phyloP scores from a whole-genome alignment of 1,140 invertebrate genomes.

The Euglossa dilemma region DNA sequence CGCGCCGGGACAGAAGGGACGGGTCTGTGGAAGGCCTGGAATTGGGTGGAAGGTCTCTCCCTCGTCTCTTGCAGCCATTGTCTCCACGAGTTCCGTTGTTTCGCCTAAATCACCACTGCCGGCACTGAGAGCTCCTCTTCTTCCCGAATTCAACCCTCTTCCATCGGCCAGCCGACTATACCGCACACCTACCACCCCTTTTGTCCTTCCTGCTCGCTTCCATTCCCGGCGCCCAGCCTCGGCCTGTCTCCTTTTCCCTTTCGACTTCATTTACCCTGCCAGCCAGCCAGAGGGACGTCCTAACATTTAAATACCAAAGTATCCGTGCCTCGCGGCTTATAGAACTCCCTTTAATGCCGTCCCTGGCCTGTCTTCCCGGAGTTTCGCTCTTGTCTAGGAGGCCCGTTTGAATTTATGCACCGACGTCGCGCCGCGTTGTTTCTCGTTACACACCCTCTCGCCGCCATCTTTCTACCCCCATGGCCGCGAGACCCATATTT shows the following conservation, averaged over 20 bases:
- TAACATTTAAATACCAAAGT: conserved; percentile 79
- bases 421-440: conserved; percentile 40
- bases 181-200: conserved; percentile 15
- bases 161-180: conserved; percentile 42
- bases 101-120: conserved; percentile 66
- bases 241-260: conserved; percentile 1
- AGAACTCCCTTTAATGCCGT: conserved; percentile 69
- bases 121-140: conserved; percentile 52
- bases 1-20: neutral
- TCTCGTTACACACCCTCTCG: conserved; percentile 22
- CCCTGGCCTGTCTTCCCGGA: conserved; percentile 46
- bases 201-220: conserved; percentile 13
- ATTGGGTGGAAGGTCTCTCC: conserved; percentile 25
- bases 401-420: conserved; percentile 47
- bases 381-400: conserved; percentile 32
- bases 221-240: neutral
- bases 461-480: conserved; percentile 55
- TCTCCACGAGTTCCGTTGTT: conserved; percentile 68
- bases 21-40: neutral
- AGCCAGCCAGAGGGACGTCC: conserved; percentile 32
- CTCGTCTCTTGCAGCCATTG: conserved; percentile 57
- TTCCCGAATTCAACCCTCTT: conserved; percentile 52
- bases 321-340: conserved; percentile 64
- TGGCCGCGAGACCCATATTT: conserved; percentile 74
- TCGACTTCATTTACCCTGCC: conserved; percentile 61